Evolutionary conservation across 2,888 invertebrate genomes (phyloP).

Genomic region (Ypsolopha scabrella): DNA sequence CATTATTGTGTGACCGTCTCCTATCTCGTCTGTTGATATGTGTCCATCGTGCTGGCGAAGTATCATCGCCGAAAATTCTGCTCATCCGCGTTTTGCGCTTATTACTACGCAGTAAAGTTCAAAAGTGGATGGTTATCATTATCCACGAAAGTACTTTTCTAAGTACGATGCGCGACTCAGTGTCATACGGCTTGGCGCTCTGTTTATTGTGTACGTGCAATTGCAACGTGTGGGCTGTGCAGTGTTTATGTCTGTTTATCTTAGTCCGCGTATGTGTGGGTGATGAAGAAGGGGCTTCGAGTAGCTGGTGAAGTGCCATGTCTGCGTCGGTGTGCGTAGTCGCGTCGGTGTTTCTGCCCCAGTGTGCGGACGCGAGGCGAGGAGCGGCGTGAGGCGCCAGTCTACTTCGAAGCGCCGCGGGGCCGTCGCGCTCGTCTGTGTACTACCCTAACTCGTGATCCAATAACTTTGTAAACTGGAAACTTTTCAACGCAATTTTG

Average conservation of each 20-base stretch:
- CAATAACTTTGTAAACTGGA: constrained; percentile 64
- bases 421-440: constrained; percentile 50
- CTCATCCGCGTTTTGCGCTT: too few relatives aligned
- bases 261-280: constrained; percentile 32
- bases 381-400: constrained; percentile 40
- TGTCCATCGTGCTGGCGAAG: constrained; percentile 13
- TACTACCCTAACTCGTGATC: constrained; percentile 51
- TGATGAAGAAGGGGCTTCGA: constrained; percentile 4
- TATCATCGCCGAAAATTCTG: too few relatives aligned
- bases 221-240: constrained; percentile 43
- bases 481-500: constrained; percentile 59
- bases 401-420: constrained; percentile 53
- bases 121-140: constrained; percentile 10
- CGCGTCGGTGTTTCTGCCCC: constrained; percentile 27
- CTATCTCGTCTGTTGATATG: constrained; percentile 25
- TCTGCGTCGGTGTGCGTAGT: constrained; percentile 23
- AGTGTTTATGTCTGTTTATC: constrained; percentile 61
- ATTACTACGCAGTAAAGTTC: too few relatives aligned
- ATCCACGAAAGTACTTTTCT: too few relatives aligned
- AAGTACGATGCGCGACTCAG: not conserved
- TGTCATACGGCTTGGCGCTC: not conserved
- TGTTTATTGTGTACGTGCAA: constrained; percentile 34
- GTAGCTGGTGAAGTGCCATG: constrained; percentile 18
- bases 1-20: constrained; percentile 28
- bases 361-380: constrained; percentile 34